Conservation (phyloP, 2,888 invertebrate species). For the Dicranocentrus wangi region DNA sequence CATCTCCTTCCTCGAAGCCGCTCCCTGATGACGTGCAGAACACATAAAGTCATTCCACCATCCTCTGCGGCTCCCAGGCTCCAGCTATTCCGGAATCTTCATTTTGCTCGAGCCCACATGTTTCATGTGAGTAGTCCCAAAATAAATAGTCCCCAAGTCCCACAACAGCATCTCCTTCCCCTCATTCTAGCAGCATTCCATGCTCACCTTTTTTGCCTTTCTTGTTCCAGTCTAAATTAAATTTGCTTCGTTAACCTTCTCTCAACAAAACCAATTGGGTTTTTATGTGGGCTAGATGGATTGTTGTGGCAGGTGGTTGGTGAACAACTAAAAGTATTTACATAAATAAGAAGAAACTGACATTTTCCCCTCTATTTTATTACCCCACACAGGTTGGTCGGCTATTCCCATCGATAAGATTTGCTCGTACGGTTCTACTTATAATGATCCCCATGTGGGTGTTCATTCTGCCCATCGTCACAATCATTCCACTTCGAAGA, state of each 20-base stretch:
- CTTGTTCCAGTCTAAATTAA: no score
- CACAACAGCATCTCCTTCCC: no score
- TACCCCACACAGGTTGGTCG: constrained; percentile 68
- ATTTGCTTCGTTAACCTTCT: no score
- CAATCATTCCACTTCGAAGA: constrained; percentile 72
- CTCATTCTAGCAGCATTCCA: no score
- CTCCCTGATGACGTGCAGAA: constrained; percentile 69
- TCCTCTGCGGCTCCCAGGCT: constrained; percentile 61
- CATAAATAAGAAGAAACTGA: no score
- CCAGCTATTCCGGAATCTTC: constrained; percentile 71
- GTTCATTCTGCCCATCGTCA: constrained; percentile 72
- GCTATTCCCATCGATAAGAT: constrained; percentile 72
- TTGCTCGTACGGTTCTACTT: constrained; percentile 72
- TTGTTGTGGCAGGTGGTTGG: no score
- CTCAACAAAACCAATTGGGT: no score
- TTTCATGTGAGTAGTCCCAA: constrained; percentile 70
- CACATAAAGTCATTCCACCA: constrained; percentile 61
- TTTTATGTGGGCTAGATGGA: no score
- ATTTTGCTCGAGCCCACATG: constrained; percentile 71
- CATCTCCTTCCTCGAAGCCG: constrained; percentile 68
- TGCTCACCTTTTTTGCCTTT: no score
- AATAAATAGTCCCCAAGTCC: no score
- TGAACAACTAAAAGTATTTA: no score
- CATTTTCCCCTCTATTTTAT: neutral
- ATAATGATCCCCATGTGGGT: constrained; percentile 73